These are phyloP conservation scores for Oryzias curvinotus DNA, from an alignment of 2,113 vertebrate genomes.

Conservation along the genomic window DNA sequence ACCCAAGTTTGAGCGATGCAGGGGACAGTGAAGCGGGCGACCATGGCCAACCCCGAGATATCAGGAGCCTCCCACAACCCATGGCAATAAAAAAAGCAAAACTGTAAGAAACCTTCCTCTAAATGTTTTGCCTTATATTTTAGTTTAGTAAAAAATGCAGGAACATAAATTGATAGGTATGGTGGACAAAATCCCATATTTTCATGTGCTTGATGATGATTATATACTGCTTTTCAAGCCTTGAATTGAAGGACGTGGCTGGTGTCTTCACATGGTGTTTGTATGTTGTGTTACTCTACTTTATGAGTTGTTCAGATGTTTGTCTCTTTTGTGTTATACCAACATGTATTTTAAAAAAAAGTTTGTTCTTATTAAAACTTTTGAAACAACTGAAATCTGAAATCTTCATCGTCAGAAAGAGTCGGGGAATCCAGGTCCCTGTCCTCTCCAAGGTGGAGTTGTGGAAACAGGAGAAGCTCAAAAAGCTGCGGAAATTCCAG, in stretches of 20 bases:
- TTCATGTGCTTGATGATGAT: no score
- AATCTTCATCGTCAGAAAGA: conserved; percentile 54
- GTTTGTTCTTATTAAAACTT: no score
- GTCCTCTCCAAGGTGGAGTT: conserved; percentile 61
- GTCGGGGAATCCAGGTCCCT: conserved; percentile 66
- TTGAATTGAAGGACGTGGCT: no score
- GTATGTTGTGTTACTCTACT: no score
- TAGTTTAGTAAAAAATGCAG: neutral
- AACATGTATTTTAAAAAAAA: no score
- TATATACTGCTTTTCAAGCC: no score
- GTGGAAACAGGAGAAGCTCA: conserved; percentile 61
- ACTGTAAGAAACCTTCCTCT: conserved; percentile 53
- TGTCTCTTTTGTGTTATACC: no score
- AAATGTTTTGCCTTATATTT: neutral
- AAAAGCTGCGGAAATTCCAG: conserved; percentile 48
- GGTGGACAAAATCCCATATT: no score
- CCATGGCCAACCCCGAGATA: conserved; percentile 20
- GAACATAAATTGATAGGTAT: no score
- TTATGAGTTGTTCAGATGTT: no score
- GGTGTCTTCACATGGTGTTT: no score
- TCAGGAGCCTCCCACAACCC: conserved; percentile 52
- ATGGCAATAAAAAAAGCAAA: conserved; percentile 71
- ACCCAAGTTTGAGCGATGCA: conserved; percentile 27
- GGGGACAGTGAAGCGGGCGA: conserved; percentile 25
- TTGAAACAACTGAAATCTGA: no score